Conservation (phyloP, 2,797 vertebrate genomes). For the Poliocrania exsul region DNA sequence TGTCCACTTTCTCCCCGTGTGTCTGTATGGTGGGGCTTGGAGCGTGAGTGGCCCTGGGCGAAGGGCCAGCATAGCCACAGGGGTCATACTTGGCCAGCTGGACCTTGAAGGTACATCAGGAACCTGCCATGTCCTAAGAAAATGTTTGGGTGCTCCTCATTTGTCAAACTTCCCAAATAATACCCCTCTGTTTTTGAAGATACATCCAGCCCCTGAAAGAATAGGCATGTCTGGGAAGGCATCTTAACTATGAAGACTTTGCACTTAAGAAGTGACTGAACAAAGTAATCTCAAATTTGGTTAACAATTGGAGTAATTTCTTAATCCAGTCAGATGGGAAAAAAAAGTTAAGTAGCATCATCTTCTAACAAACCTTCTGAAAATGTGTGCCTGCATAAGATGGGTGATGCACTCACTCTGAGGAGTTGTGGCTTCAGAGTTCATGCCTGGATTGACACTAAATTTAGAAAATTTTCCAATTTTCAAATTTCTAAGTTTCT, state of each 20-base stretch:
- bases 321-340: background rate
- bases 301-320: background rate
- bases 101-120: background rate
- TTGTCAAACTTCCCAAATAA: background rate
- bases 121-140: background rate
- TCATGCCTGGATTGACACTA: background rate
- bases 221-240: background rate
- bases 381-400: background rate
- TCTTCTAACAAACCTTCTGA: background rate
- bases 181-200: background rate
- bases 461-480: background rate
- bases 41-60: rapidly evolving
- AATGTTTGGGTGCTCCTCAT: background rate
- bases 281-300: background rate
- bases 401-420: background rate
- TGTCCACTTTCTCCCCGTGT: background rate
- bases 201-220: background rate
- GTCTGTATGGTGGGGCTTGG: background rate
- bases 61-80: background rate
- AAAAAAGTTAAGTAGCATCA: background rate
- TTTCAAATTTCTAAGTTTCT: background rate
- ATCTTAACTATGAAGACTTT: background rate
- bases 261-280: background rate
- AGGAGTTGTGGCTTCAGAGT: background rate
- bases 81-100: background rate